Percentiles rank a stretch among this genome's conserved stretches.
These are phyloP conservation scores for Metacarcinus magister DNA, from an alignment of 2,888 invertebrate species.

Conservation along the genomic window DNA sequence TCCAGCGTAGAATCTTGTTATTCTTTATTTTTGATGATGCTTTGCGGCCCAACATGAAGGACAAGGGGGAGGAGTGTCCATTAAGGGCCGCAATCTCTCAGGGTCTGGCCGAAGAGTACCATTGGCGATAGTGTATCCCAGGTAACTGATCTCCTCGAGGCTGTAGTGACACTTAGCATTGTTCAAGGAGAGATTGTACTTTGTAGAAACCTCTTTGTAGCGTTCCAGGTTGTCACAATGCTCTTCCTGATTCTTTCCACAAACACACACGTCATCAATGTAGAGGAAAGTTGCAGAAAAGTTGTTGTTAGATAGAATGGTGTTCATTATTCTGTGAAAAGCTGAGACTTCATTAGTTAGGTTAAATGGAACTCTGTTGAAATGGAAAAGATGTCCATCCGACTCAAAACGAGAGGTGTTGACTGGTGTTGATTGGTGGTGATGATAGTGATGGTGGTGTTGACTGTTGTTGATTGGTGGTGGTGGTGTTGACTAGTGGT, in stretches of 20 bases:
- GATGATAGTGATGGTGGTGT: no score
- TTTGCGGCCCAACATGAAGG: neutral
- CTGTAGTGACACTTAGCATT: neutral
- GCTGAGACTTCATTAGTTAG: neutral
- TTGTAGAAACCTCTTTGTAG: neutral
- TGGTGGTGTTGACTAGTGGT: no score
- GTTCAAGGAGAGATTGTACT: slow-evolving; percentile 49
- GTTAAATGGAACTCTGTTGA: neutral
- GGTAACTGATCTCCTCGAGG: slow-evolving; percentile 77
- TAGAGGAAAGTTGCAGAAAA: neutral
- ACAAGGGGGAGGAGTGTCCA: neutral
- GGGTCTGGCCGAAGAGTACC: neutral
- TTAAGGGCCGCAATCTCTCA: slow-evolving; percentile 14
- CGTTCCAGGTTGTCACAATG: neutral
- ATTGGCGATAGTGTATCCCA: slow-evolving; percentile 78
- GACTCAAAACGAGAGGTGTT: no score
- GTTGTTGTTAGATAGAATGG: no score
- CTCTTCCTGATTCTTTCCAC: neutral
- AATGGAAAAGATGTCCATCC: neutral
- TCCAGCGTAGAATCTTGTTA: slow-evolving; percentile 39
- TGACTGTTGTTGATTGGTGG: no score
- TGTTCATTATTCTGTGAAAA: neutral
- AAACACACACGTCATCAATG: neutral
- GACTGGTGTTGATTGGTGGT: no score
- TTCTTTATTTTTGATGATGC: neutral